Percentiles rank a stretch among this genome's conserved stretches.
These are phyloP conservation scores for Oceanodroma leucorhoa DNA, from an alignment of 2,797 vertebrate genomes.

Conservation along the genomic window DNA sequence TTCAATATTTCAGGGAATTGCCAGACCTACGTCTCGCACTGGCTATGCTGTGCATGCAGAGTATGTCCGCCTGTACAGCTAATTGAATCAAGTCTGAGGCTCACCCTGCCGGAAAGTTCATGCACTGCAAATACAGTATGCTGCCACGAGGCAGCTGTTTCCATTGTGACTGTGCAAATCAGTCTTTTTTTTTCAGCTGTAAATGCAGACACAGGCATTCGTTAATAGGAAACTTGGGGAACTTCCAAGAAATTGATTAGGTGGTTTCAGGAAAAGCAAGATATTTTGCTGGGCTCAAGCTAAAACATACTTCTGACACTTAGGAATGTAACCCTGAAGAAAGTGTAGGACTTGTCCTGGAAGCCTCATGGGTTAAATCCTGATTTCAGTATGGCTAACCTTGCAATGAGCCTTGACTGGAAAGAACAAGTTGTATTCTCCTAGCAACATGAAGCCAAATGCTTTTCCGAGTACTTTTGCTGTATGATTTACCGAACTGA, in stretches of 20 bases:
- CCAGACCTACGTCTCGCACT: neutral
- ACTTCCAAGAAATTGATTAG: neutral
- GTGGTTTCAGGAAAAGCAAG: neutral
- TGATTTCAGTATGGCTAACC: neutral
- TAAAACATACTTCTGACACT: neutral
- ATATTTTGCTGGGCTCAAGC: neutral
- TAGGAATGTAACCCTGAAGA: neutral
- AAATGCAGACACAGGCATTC: accelerated
- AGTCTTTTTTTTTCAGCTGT: neutral
- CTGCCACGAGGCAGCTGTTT: neutral
- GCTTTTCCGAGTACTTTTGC: neutral
- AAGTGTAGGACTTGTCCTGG: neutral
- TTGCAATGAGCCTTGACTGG: neutral
- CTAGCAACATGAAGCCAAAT: neutral
- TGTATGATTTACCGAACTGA: neutral
- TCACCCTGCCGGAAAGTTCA: neutral
- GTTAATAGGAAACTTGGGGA: neutral
- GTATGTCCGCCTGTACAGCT: neutral
- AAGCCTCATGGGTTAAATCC: neutral
- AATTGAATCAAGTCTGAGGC: neutral
- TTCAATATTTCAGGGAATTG: neutral
- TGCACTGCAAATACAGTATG: neutral
- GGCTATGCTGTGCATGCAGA: neutral
- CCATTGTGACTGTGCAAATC: neutral
- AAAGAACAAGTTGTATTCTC: neutral